Conservation (phyloP, 1,140 invertebrate genomes). For the Elysia chlorotica region DNA sequence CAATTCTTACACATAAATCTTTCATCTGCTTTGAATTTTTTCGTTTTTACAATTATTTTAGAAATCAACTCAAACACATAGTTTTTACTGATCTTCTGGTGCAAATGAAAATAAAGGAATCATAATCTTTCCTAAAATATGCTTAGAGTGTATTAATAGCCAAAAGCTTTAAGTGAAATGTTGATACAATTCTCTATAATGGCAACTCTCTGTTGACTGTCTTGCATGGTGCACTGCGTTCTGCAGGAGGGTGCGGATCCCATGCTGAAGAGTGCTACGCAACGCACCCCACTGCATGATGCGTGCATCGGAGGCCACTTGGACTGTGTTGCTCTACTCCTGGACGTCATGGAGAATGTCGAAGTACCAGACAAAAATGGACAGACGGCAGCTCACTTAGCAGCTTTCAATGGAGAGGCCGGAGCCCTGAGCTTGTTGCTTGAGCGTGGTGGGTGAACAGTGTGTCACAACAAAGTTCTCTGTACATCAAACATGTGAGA, state of each 20-base stretch:
- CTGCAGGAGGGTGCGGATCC: slow-evolving; percentile 26
- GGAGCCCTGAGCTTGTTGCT: slow-evolving; percentile 44
- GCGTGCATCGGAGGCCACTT: slow-evolving; percentile 51
- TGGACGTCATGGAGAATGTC: slow-evolving; percentile 38
- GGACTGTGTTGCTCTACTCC: slow-evolving; percentile 38
- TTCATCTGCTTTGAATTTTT: not conserved
- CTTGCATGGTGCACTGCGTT: not conserved
- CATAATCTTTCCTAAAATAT: not conserved
- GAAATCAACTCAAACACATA: no score
- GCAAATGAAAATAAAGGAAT: not conserved
- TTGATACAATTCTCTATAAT: not conserved
- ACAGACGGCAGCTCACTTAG: slow-evolving; percentile 49
- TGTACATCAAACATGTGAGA: no score
- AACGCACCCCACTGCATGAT: slow-evolving; percentile 52
- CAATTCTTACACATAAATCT: not conserved
- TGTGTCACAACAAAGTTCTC: no score
- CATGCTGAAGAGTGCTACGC: slow-evolving; percentile 20
- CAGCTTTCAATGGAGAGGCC: slow-evolving; percentile 54
- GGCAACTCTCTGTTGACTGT: slow-evolving; percentile 9
- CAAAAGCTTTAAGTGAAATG: not conserved
- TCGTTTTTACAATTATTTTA: no score
- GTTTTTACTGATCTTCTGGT: no score
- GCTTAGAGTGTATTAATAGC: not conserved
- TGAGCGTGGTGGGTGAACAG: slow-evolving; percentile 45
- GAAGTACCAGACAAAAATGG: slow-evolving; percentile 48